These are phyloP conservation scores for Elephas maximus DNA, from an alignment of 2,113 vertebrate genomes.

Conservation along the genomic window DNA sequence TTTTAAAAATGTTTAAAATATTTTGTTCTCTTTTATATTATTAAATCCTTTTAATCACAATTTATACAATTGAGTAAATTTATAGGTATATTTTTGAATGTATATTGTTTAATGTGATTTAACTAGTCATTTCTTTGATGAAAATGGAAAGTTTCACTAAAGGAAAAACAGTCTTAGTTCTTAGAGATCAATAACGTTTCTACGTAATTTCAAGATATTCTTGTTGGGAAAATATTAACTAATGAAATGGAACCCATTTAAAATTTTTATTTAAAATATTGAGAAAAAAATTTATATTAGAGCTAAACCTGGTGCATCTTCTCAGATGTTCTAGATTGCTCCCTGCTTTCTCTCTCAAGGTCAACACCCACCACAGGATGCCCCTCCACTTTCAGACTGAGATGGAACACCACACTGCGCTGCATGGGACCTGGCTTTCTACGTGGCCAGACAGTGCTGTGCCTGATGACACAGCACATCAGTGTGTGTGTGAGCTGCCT, in stretches of 20 bases:
- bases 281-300: neutral
- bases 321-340: neutral
- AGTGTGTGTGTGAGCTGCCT: neutral
- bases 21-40: neutral
- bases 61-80: neutral
- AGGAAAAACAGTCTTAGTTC: neutral
- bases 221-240: neutral
- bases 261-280: neutral
- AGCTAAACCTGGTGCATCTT: neutral
- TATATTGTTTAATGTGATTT: neutral
- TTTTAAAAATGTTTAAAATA: neutral
- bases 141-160: neutral
- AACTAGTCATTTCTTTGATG: neutral
- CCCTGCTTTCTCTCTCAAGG: neutral
- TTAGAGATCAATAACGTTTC: neutral
- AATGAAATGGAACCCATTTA: neutral
- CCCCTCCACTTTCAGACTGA: neutral
- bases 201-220: neutral
- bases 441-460: neutral
- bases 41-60: constrained; percentile 17
- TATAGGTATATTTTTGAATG: neutral
- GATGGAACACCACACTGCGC: neutral
- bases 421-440: neutral
- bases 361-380: neutral
- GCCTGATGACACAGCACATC: neutral